Conservation (phyloP, 2,797 vertebrate species). For the Bothrops alternatus region DNA sequence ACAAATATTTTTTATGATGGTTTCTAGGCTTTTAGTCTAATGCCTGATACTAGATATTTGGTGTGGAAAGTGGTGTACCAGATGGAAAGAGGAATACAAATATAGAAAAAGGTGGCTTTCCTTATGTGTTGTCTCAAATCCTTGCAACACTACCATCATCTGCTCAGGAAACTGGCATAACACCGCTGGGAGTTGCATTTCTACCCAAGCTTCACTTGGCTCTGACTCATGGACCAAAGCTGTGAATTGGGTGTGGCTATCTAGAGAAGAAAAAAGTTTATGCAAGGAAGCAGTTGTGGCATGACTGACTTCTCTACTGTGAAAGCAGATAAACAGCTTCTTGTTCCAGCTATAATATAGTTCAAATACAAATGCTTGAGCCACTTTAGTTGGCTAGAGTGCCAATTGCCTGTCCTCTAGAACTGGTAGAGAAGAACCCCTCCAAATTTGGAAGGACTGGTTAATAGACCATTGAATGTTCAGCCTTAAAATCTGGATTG, state of each 20-base stretch:
- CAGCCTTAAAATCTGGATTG: neutral
- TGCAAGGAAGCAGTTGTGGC: neutral
- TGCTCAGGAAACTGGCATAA: neutral
- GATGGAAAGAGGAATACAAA: neutral
- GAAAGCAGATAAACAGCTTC: neutral
- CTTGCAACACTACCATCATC: neutral
- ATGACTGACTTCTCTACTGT: neutral
- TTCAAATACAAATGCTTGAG: neutral
- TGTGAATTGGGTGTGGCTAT: neutral
- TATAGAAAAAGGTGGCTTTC: neutral
- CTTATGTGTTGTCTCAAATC: neutral
- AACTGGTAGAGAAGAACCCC: neutral
- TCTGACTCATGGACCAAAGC: slow-evolving; percentile 15
- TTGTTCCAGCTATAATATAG: neutral
- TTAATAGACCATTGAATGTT: neutral
- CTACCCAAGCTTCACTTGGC: neutral
- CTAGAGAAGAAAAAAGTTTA: neutral
- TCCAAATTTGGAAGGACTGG: neutral
- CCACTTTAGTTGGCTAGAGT: neutral
- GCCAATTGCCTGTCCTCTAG: neutral
- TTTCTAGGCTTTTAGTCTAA: neutral
- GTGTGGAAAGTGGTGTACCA: neutral
- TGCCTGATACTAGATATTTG: neutral
- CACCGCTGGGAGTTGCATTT: neutral
- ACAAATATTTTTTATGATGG: neutral